Base-by-base conservation (phyloP, 2,797 vertebrate genomes). In the Oryzias dopingdopingensis region DNA sequence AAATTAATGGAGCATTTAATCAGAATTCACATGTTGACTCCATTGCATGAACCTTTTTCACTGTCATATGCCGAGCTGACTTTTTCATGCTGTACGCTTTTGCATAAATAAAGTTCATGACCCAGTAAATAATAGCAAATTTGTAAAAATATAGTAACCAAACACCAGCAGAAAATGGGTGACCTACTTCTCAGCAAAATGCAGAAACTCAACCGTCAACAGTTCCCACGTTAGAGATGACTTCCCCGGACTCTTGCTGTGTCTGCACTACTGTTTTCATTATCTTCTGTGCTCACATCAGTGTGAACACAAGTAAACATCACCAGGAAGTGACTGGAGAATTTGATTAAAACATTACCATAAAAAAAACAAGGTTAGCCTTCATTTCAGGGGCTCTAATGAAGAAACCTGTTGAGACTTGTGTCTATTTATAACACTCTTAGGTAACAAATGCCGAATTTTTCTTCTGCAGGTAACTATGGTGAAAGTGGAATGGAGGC, bases 401-500 rank as follows among this genome's bases (percentile, higher is more conserved):
- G 10, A 37, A 37, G 32, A 37, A 37, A 37, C 32, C 3, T 37
- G 32, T 37, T 37, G 10, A 37, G 10, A 37, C 8, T 37, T 37
- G 10, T 37, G 32, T 37, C 8, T 32, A 32, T 32, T 32, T 37
- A 37, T 37, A 37, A 37, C 32, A 12, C 10, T 37, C 32, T 44
- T 29, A 17, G 26, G 8, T 20, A 29, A 41, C 7, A 50, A 14
- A 32, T 5, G 5, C 10, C 12, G 37, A 5, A 32, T 29, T 14
- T 62, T 44, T 6, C 70, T 1, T 81, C 52, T 46, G 23, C 12
- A 99, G 97, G 97, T 72, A 99, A 99, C 86, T 99, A 99, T 6
- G 97, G 97, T 4, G 97, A 99, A 87, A 98, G 97, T 18, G 97
- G 97, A 12, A 99, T 99, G 97, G 97, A 97, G 86, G 97, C 97